Evolutionary conservation across 2,113 vertebrate genomes (phyloP), one percentile per base, ranked within the genome.

Genomic region (Heloderma charlesbogerti): DNA sequence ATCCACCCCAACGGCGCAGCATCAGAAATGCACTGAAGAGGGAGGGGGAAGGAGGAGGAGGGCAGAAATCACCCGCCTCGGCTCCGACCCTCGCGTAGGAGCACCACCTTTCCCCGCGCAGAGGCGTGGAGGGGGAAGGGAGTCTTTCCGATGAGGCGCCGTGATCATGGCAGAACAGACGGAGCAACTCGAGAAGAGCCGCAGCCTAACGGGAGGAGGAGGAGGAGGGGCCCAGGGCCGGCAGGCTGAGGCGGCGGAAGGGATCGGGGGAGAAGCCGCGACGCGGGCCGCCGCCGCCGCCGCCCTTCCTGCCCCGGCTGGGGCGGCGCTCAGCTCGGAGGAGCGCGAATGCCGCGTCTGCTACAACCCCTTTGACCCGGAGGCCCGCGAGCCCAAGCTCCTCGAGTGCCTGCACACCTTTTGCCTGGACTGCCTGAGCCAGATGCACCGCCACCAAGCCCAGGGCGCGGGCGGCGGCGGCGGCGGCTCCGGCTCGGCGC

Each of bases 291-390:
- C 43, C 18, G 72, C 29, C 34, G 31, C 77, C 48, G 15, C n/a
- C 20, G 18, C n/a, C 48, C 48, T 51, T 8, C 48, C 48, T 3
- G 48, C 48, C 48, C 48, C 3, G 48, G 48, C 48, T 51, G 48
- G 48, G 91, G 90, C 92, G 60, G 95, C 97, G 15, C n/a, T 97
- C 95, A 88, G 91, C 67, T 98, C 98, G 67, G 99, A 99, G 96
- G 99, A 99, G 95, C 98, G 98, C 94, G 98, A 99, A 91, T 99
- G 99, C 96, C 99, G 99, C 94, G 99, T 99, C 95, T 99, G 99
- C 95, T 99, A 99, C 96, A 99, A 99, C 96, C 99, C 98, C 91
- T 99, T 99, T 96, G 98, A 99, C 97, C 97, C 97, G 93, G 98
- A 98, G 95, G 98, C 98, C 83, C 98, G 98, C 82, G 98, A 98